phyloP scores from a whole-genome alignment of 2,888 invertebrate species.

The Lasioglossum leucozonium region DNA sequence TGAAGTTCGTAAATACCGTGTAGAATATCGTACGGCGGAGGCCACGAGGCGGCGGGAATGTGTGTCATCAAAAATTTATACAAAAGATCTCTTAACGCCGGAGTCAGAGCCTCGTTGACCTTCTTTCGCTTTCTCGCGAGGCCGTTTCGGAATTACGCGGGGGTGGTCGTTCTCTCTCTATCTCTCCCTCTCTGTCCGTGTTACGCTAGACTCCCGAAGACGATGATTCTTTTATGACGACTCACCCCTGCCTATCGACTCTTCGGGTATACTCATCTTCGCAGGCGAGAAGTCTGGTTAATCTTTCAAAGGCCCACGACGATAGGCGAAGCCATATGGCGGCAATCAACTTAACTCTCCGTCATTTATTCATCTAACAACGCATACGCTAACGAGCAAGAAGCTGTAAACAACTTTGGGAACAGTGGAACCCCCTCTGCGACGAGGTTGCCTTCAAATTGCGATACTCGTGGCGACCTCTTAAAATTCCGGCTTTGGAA shows the following conservation, averaged over 20 bases:
- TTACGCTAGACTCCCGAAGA: background rate
- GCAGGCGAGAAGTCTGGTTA: background rate
- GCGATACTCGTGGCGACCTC: background rate
- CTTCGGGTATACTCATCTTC: background rate
- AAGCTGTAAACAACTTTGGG: background rate
- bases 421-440: background rate
- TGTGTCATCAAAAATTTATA: constrained; percentile 53
- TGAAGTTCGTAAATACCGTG: background rate
- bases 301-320: background rate
- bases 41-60: constrained; percentile 20
- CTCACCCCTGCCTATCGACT: background rate
- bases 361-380: constrained; percentile 5
- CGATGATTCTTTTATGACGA: constrained; percentile 14
- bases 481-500: background rate
- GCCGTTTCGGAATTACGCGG: constrained; percentile 7
- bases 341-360: background rate
- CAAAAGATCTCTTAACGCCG: constrained; percentile 39
- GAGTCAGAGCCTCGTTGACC: constrained; percentile 46
- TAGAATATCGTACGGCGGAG: background rate
- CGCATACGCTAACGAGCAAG: background rate
- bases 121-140: constrained; percentile 34
- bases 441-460: background rate
- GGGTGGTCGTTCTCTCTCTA: background rate
- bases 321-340: constrained; percentile 2
- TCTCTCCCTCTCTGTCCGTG: background rate